These are phyloP conservation scores for Cacatua alba DNA, from an alignment of 2,113 vertebrate species.

Conservation along the genomic window DNA sequence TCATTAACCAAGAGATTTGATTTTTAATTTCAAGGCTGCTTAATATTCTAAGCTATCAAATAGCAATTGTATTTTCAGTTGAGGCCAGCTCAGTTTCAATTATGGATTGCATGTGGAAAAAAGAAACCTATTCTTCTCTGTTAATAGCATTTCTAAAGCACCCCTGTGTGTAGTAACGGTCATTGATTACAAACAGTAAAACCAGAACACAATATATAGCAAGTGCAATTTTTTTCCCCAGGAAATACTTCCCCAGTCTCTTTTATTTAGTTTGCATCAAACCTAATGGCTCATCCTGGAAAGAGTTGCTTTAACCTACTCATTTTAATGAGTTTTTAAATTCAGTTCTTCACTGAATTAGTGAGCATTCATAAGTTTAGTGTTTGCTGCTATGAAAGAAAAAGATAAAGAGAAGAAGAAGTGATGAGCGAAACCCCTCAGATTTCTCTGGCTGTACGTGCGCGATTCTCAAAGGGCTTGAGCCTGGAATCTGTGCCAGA, in stretches of 20 bases:
- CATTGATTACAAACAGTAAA: not conserved
- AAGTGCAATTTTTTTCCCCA: not conserved
- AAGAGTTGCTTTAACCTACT: not conserved
- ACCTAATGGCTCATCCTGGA: not conserved
- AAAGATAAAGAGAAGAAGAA: not conserved
- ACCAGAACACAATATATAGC: not conserved
- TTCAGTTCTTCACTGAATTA: not conserved
- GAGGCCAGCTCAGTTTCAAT: not conserved
- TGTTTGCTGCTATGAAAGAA: not conserved
- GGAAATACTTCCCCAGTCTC: not conserved
- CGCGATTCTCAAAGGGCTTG: not conserved
- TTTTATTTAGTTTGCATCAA: not conserved
- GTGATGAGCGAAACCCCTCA: not conserved
- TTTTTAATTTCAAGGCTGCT: not conserved
- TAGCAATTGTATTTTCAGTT: not conserved
- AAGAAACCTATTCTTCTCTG: not conserved
- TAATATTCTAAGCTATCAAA: not conserved
- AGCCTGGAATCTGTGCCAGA: not conserved
- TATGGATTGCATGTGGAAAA: not conserved
- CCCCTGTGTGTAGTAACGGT: not conserved
- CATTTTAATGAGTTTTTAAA: not conserved
- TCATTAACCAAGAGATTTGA: not conserved
- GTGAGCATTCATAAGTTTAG: not conserved
- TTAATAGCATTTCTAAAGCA: not conserved
- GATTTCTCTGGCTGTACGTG: not conserved